Base-by-base conservation (phyloP, 2,113 vertebrate genomes). In the Addax nasomaculatus region DNA sequence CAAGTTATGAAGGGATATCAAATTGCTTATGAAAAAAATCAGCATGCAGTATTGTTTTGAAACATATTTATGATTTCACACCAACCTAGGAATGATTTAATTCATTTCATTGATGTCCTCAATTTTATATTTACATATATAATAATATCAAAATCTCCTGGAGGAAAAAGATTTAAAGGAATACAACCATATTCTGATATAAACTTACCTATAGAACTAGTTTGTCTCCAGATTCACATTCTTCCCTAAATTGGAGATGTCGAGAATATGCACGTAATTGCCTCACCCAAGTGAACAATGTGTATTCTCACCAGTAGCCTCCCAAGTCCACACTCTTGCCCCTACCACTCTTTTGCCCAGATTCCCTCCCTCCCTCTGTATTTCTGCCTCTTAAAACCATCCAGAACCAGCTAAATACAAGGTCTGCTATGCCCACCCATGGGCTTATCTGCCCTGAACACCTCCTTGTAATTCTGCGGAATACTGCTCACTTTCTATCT, bases 11-110 rank as follows among this genome's bases (percentile, higher is more conserved):
- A 73, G 45, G 85, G 78, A 90, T 95, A 97, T 89, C 90, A 94
- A 97, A 95, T 97, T 97, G 90, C 98, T 98, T 97, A 89, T 94
- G 73, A 93, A 96, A 93, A 93, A 95, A 94, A 79, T 93, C 96
- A 97, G 96, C 96, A 92, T 91, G 95, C 49, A 95, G 78, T 93
- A 97, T 89, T 97, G 94, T 97, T 97, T 97, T 96, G 95, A 97
- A 96, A 97, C 81, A 86, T 89, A 96, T 97, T 97, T 98, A 97
- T 88, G 93, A 97, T 96, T 98, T 98, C 96, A 97, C 45, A 97
- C 95, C 84, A 97, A 96, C 96, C 96, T 95, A 94, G 49, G 62
- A 85, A 96, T 85, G 85, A 97, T 94, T 97, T 94, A 86, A n/a
- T 94, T 97, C 80, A 95, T 90, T 96, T 58, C 94, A 47, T 43